Percentiles rank a stretch among this genome's conserved stretches.
phyloP scores from a whole-genome alignment of 1,140 invertebrate genomes.

The Megalopta genalis region DNA sequence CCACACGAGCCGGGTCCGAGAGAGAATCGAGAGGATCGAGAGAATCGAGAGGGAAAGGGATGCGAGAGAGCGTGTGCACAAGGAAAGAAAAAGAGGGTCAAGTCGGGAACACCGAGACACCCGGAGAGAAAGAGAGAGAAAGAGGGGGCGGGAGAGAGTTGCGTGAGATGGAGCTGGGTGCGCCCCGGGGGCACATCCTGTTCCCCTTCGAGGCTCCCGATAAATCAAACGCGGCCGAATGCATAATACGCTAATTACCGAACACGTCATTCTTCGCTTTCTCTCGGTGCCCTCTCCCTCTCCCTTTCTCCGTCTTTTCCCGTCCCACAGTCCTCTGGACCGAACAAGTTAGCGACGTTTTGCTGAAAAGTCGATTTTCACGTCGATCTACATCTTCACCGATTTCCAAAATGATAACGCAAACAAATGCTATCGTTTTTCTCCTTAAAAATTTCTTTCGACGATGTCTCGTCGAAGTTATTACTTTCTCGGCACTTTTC shows the following conservation, averaged over 20 bases:
- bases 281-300: slow-evolving; percentile 18
- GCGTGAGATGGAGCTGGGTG: slow-evolving; percentile 68
- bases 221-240: slow-evolving; percentile 69
- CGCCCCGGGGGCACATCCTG: slow-evolving; percentile 67
- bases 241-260: slow-evolving; percentile 68
- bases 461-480: too few species aligned
- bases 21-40: not conserved
- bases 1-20: too few species aligned
- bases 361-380: too few species aligned
- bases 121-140: slow-evolving; percentile 15
- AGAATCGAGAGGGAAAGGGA: slow-evolving; percentile 43
- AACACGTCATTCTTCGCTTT: slow-evolving; percentile 64
- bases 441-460: too few species aligned
- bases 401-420: too few species aligned
- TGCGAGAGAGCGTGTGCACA: slow-evolving; percentile 18
- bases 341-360: too few species aligned
- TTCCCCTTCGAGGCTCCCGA: slow-evolving; percentile 61
- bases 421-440: too few species aligned
- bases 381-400: too few species aligned
- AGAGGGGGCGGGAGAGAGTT: slow-evolving; percentile 42
- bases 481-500: too few species aligned
- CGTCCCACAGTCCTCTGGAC: not conserved
- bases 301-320: slow-evolving; percentile 3
- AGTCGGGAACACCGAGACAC: slow-evolving; percentile 9
- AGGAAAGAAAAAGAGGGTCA: slow-evolving; percentile 8